Evolutionary conservation across 2,888 invertebrate genomes (phyloP).

Genomic region (Seladonia tumulorum): DNA sequence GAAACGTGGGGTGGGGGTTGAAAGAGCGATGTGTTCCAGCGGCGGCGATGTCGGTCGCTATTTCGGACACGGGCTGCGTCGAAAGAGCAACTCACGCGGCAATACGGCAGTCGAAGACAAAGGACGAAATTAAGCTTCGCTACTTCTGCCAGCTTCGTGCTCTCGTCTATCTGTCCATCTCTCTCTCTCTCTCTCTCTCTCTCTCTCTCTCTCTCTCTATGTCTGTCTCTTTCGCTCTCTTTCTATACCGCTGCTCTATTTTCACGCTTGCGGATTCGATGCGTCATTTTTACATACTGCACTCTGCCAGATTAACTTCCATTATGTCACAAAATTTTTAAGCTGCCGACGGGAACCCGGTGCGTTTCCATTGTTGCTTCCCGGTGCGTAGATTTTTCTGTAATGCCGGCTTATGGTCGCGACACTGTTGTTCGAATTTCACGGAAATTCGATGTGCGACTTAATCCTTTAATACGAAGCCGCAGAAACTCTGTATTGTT

Average conservation of each 20-base stretch:
- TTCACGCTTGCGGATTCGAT: not conserved
- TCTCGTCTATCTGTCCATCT: not conserved
- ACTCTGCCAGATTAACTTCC: slow-evolving; percentile 5
- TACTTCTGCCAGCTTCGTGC: not conserved
- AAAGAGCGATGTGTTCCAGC: slow-evolving; percentile 31
- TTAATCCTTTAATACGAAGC: not conserved
- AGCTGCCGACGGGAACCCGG: not conserved
- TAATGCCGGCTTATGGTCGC: not conserved
- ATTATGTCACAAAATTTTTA: not conserved
- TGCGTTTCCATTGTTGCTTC: not conserved
- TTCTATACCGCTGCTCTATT: not conserved
- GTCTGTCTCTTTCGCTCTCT: too few species aligned
- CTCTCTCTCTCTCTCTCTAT: not conserved
- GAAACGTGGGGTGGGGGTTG: not conserved
- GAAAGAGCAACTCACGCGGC: slow-evolving; percentile 46
- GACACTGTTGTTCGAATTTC: not conserved
- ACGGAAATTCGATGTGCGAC: not conserved
- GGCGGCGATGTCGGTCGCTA: slow-evolving; percentile 24
- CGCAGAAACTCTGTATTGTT: not conserved
- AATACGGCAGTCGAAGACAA: slow-evolving; percentile 36
- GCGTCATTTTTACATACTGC: slow-evolving; percentile 5
- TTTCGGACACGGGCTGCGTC: slow-evolving; percentile 39
- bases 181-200: not conserved
- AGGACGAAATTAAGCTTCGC: slow-evolving; percentile 42
- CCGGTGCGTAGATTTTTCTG: not conserved